phyloP scores from a whole-genome alignment of 1,140 invertebrate species.

The Whitmania pigra region DNA sequence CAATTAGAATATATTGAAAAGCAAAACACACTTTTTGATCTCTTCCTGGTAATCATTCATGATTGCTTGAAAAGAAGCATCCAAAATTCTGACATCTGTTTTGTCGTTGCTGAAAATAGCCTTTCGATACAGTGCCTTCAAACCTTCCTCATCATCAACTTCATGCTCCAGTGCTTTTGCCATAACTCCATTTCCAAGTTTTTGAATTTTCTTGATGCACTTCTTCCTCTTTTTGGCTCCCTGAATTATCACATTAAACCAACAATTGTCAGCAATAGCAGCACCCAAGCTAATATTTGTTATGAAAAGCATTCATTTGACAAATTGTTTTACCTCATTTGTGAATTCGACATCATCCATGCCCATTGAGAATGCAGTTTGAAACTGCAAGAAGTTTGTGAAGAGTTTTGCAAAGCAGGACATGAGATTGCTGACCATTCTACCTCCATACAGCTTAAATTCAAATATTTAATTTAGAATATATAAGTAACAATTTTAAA shows the following conservation, averaged over 20 bases:
- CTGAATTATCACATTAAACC: constrained; percentile 23
- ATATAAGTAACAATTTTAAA: too few relatives aligned
- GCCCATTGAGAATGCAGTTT: constrained; percentile 81
- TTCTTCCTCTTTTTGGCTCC: constrained; percentile 58
- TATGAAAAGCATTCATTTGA: too few relatives aligned
- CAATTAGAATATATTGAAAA: background rate
- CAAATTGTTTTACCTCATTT: constrained; percentile 36
- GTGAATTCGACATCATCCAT: constrained; percentile 83
- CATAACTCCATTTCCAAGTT: constrained; percentile 54
- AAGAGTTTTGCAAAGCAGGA: constrained; percentile 83
- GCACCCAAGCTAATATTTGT: too few relatives aligned
- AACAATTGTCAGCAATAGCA: too few relatives aligned
- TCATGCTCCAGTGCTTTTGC: constrained; percentile 57
- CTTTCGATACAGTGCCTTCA: constrained; percentile 51
- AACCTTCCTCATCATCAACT: constrained; percentile 35
- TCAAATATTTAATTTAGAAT: background rate
- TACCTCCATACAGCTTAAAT: constrained; percentile 71
- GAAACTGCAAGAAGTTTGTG: constrained; percentile 71
- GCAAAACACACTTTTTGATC: constrained; percentile 59
- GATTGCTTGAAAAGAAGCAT: constrained; percentile 69
- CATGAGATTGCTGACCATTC: constrained; percentile 63
- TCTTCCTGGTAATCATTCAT: constrained; percentile 74
- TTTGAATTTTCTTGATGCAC: constrained; percentile 57
- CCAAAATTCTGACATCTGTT: constrained; percentile 63
- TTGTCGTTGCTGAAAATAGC: constrained; percentile 57